These are phyloP conservation scores for Passer montanus DNA, from an alignment of 2,113 vertebrate genomes.

Conservation along the genomic window DNA sequence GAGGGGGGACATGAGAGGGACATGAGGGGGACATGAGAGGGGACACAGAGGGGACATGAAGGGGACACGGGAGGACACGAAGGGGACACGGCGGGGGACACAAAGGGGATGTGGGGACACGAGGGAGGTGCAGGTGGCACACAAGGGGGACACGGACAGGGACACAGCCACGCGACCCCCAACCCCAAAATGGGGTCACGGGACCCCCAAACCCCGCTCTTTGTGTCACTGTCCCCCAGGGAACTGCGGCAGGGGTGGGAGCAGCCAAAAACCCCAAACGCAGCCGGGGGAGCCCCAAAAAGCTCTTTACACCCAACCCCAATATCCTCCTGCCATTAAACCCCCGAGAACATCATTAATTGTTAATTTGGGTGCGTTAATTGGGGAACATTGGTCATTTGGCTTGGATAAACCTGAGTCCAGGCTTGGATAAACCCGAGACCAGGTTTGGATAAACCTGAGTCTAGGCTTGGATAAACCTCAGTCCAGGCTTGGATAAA, in stretches of 20 bases:
- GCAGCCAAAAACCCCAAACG: neutral
- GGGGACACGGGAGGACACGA: no score
- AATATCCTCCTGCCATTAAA: neutral
- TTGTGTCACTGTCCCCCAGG: neutral
- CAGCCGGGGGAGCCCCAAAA: neutral
- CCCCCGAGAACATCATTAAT: neutral
- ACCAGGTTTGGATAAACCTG: no score
- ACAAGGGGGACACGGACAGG: neutral
- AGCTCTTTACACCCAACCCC: fast-evolving
- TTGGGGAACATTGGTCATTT: neutral
- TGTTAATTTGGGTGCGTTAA: neutral
- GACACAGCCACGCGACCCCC: fast-evolving
- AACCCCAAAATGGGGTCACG: neutral
- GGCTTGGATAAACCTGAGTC: neutral
- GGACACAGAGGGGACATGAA: no score
- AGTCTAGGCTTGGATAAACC: neutral
- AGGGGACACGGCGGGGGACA: no score
- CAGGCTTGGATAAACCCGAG: neutral
- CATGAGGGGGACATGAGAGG: no score
- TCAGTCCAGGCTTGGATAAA: fast-evolving
- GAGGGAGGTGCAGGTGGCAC: no score
- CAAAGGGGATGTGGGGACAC: neutral
- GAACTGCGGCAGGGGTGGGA: neutral
- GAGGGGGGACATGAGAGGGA: no score
- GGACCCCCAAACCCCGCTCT: neutral